Evolutionary conservation across 2,888 invertebrate genomes (phyloP), one percentile per base, ranked within the genome.

Genomic region (Suillia variegata): DNA sequence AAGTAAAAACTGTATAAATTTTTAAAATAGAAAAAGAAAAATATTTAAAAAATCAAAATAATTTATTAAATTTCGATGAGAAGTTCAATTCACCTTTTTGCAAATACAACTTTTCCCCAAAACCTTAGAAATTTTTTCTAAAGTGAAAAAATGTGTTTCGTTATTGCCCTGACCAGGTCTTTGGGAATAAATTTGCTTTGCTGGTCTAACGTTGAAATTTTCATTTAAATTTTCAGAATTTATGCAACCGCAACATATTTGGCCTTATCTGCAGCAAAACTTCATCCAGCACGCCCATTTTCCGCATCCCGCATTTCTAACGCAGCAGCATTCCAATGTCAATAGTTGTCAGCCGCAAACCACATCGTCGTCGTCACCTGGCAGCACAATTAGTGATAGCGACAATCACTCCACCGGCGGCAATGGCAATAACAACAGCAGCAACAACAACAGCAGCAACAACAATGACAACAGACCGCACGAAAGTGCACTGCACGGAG

Each of bases 241-340:
- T 73, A 82, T 82, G 73, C 82, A 82, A 80, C 83, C 82, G 67
- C 82, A 82, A 78, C 82, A 83, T 77, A 80, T 82, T 73, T 82
- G 82, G 82, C 82, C 82, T 81, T 82, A 82, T 80, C 78, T 82
- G 73, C 82, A 82, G 75, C 82, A 82, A 70, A 82, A 81, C 74
- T 82, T 82, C 71, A 81, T 82, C 73, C 82, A 82, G 67, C 81
- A 81, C 69, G 71, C 78, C 64, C 82, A 82, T 65, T 80, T 82
- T 70, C 78, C 79, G 61, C 81, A 82, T 76, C 81, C 82, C 67
- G 80, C 80, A 74, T 83, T 82, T 76, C 78, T 82, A 70, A 74
- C 80, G 74, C 76, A 76, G 21, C n/a, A n/a, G n/a, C n/a, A n/a
- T 57, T 71, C 71, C 56, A 78, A 78, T 64, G 74, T 77, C 69